Conservation (phyloP, 30 jellyfish, hydroid and myxozoan species). For the Hydra vulgaris region DNA sequence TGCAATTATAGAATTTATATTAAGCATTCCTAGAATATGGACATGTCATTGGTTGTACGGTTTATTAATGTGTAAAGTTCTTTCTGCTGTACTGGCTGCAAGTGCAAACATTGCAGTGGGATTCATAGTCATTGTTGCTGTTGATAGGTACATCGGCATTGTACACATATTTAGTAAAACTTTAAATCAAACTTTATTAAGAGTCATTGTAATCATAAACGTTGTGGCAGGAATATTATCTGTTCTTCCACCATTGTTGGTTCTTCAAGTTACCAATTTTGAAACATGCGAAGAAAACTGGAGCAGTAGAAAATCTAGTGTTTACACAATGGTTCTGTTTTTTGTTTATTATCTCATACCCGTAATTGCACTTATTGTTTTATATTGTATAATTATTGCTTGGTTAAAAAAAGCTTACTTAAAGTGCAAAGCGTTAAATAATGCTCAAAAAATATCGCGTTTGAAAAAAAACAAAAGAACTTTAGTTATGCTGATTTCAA, state of each 20-base stretch:
- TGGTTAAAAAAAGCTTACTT: background rate
- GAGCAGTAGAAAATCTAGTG: background rate
- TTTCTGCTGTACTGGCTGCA: background rate
- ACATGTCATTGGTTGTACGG: conserved; percentile 3
- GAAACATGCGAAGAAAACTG: background rate
- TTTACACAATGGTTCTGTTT: background rate
- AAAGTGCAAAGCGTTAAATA: background rate
- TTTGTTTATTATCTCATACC: background rate
- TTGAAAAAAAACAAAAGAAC: background rate
- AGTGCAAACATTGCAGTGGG: conserved; percentile 6
- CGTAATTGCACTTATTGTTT: background rate
- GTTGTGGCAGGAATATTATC: background rate
- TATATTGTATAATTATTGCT: background rate
- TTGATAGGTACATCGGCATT: background rate
- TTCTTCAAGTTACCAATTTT: background rate
- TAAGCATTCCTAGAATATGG: conserved; percentile 1
- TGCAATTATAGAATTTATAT: background rate
- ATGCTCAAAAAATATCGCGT: background rate
- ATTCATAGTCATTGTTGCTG: background rate
- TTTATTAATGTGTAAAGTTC: background rate
- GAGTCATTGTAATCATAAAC: background rate
- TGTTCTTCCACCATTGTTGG: background rate
- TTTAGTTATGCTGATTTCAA: background rate
- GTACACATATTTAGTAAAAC: background rate
- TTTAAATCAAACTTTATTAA: background rate